Base-by-base conservation (phyloP, 2,888 invertebrate species). In the Sussaba pulchella region DNA sequence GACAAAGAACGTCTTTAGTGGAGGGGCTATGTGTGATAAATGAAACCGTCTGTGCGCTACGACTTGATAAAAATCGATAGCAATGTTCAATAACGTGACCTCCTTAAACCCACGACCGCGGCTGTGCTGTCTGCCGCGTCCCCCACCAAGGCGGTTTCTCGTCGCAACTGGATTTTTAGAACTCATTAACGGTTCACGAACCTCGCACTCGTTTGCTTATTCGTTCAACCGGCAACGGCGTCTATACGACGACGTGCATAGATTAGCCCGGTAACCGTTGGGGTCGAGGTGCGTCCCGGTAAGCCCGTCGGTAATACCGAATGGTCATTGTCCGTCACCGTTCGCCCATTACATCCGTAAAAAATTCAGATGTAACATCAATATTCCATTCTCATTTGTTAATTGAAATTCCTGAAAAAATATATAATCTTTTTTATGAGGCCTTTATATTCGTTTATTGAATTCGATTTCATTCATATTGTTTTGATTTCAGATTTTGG, bases 181-280 rank as follows among this genome's bases (percentile, higher is more conserved):
- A 74, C 75, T 79, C 79, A 75, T 79, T 79, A 79, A 75, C 75
- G 64, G 75, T 79, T 79, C 74, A 75, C 59, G 66, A 75, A 79
- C 70, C 70, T 43, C 57, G 24, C 63, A 69, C 52, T 41, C 36
- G 17, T 12, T 74, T 36, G 70, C 79, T 70, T 59, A 63, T 47
- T 52, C 57, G 69, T 50, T 52, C 59, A 54, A 59, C 64, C 47
- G 63, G 6, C 69, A 6, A 59, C 47, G 54, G 5, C 50, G 14
- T 36, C 24, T 61, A 50, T 39, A 39, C 50, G 64, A 14, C 69
- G 50, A 47, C 47, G 63, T 21, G 71, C 70, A 75, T 79, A 59
- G 75, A 75, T 79, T 75, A 75, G 79, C 71, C 59, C 39, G 50
- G 59, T 50, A 64, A 41, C 24, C 70, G 26, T 31, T 64, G 36